These are phyloP conservation scores for Catharus minimus DNA, from an alignment of 2,113 vertebrate species.

Conservation along the genomic window DNA sequence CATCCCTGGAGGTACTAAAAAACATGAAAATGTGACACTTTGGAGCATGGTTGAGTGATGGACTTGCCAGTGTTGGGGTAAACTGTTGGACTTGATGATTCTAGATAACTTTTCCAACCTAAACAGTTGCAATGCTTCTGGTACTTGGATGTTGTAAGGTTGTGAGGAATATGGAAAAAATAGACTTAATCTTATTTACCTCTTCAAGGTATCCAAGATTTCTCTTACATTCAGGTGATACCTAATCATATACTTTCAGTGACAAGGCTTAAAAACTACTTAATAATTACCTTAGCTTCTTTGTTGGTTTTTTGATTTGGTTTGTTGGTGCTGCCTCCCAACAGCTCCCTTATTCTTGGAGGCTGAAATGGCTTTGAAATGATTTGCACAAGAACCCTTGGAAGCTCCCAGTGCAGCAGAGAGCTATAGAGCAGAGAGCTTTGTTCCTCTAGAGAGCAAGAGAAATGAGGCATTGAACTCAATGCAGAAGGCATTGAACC, in stretches of 20 bases:
- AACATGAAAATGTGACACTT: neutral
- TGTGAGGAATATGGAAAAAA: neutral
- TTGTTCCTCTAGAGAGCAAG: neutral
- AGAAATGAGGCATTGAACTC: neutral
- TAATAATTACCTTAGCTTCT: neutral
- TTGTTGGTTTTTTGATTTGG: too few species aligned
- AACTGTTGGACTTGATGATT: neutral
- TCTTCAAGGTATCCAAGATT: neutral
- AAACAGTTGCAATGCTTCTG: neutral
- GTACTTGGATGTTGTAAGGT: neutral
- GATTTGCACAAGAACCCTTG: neutral
- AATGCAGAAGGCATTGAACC: neutral
- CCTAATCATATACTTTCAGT: rapidly evolving
- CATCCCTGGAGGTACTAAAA: neutral
- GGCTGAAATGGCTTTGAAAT: neutral
- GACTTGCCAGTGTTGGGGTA: neutral
- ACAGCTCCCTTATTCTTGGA: neutral
- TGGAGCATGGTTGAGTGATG: neutral
- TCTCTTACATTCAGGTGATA: neutral
- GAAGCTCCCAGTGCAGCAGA: neutral
- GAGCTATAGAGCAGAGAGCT: neutral
- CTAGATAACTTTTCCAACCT: neutral
- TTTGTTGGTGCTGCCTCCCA: neutral
- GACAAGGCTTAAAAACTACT: neutral
- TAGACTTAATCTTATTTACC: neutral